These are phyloP conservation scores for Lasioglossum lativentre DNA, from an alignment of 2,888 invertebrate genomes.

Conservation along the genomic window DNA sequence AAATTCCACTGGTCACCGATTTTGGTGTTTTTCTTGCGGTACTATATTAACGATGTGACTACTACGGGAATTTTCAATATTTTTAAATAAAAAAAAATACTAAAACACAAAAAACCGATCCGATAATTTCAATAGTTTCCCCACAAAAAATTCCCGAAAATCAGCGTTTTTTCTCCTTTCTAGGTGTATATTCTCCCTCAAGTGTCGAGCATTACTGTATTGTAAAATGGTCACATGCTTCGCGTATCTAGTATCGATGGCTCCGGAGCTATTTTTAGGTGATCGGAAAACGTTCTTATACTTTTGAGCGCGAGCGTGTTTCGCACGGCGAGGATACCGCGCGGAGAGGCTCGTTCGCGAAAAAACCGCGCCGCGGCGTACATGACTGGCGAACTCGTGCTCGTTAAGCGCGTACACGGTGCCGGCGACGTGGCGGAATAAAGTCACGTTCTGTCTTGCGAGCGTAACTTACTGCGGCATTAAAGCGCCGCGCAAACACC, in stretches of 20 bases:
- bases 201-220: too few species aligned
- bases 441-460: constrained; percentile 63
- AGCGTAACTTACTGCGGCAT: constrained; percentile 47
- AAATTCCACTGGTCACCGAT: too few species aligned
- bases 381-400: constrained; percentile 53
- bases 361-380: constrained; percentile 50
- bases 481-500: constrained; percentile 37
- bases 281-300: neutral
- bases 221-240: neutral
- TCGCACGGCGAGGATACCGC: constrained; percentile 49
- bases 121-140: too few species aligned
- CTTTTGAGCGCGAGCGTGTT: neutral
- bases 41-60: too few species aligned
- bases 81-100: too few species aligned
- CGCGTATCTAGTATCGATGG: neutral
- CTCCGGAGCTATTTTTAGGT: neutral
- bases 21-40: too few species aligned
- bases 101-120: too few species aligned
- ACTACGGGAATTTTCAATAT: too few species aligned
- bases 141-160: too few species aligned
- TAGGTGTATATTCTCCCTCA: too few species aligned
- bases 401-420: constrained; percentile 62
- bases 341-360: neutral
- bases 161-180: too few species aligned
- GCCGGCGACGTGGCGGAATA: constrained; percentile 50